Base-by-base conservation (phyloP, 2,888 invertebrate genomes). In the Blomia tropicalis region DNA sequence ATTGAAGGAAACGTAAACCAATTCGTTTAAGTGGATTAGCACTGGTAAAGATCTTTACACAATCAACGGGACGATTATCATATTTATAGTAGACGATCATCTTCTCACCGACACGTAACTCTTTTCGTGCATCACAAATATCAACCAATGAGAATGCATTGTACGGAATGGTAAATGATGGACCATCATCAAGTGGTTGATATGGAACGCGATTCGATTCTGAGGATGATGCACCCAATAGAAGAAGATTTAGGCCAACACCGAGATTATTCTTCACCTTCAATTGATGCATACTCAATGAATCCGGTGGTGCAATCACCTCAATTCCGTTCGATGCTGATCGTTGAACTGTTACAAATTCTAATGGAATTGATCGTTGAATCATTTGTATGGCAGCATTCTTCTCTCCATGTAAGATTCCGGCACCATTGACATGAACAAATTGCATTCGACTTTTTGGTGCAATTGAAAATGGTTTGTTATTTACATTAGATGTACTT, bases 81-180 rank as follows among this genome's bases (percentile, higher is more conserved):
- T 98, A 98, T 73, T 95, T 96, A 75, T 92, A 95, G 73, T 93
- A 98, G 23, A 98, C 73, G 0, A 96, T 75, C 4, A 95, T 81
- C 54, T 95, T 79, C 71, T 95, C 91, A 73, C 90, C 87, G 1
- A 98, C 81, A 1, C 80, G 79, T 19, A 98, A 82, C 72, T 87
- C 85, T 76, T 98, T 98, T 61, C 85, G 83, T 1, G 92, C 86
- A 71, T 93, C 91, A 73, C 98, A 99, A 68, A 96, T 91, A 69
- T 96, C 92, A 19, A 99, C 82, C 70, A 98, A 76, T 31, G 96
- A 92, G 75, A 92, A 95, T 43, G 92, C 75, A 71, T 89, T 82
- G 71, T 92, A 92, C 0, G 95, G 92, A 11, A 92, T 79, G 1
- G 72, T 69, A 11, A 36, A 31, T 19, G 23, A 17, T 36, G 56